Evolutionary conservation across 2,797 vertebrate species (phyloP), one percentile per base, ranked within the genome.

Genomic region (Hippopotamyrus pictus): DNA sequence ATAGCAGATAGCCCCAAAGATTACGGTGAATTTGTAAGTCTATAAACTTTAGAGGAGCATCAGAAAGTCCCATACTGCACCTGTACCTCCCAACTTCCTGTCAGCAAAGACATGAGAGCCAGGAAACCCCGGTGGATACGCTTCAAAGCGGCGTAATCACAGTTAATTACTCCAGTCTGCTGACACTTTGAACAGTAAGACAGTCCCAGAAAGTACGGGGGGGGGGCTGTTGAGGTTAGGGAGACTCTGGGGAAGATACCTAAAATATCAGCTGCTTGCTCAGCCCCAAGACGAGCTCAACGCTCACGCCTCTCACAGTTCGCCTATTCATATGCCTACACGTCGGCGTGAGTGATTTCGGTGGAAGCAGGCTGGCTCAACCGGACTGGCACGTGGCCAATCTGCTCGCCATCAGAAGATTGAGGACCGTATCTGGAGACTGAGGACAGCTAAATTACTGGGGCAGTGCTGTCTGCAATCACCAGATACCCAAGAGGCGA

Each of bases 141-240:
- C 33, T 87, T 87, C 86, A 87, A 87, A 87, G 86, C 41, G 22
- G 14, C 1, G 53, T 11, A 87, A 87, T 87, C 48, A 62, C 54
- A 62, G 54, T 22, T 87, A 44, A 59, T 86, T 54, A 57, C 84
- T 25, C 25, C 14, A 14, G 25, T 86, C 84, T 86, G 48, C 84
- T 86, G 84, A 86, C 84, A 54, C 11, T 87, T 29, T 87, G 53
- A 87, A 57, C 17, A 17, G 17, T 87, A 6, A 46, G 22, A 65
- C 46, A 62, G 57, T 87, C 86, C 86, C 41, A 4, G 86, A 65
- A 46, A 65, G n/a, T 87, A 87, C 1, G 7, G 62, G 9, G 51
- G 85, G 85, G 0, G 3, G 85, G 25, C 22, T 25, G 12, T 0
- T 44, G 5, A 14, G 50, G 11, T 57, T n/a, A 17, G 86, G 86